Evolutionary conservation across 1,140 invertebrate genomes (phyloP).

Genomic region (Tigriopus japonicus): DNA sequence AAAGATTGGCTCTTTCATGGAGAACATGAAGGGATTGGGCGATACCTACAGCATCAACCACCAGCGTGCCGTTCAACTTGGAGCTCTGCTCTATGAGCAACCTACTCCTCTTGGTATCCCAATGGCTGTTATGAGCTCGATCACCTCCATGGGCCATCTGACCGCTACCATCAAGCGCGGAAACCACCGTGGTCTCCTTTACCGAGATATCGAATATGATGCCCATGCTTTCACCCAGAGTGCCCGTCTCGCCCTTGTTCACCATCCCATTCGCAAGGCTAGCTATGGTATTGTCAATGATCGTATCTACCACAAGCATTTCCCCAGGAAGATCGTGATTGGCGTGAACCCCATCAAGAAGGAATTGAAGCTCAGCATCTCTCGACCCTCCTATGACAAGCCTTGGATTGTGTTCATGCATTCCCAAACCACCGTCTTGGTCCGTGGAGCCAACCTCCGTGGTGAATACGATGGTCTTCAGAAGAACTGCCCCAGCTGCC

Average conservation of each 20-base stretch:
- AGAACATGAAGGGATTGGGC: not conserved
- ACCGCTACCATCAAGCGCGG: conserved; percentile 4
- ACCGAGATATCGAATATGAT: conserved; percentile 9
- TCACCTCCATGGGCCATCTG: not conserved
- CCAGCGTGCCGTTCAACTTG: not conserved
- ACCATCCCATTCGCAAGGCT: not conserved
- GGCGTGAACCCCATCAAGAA: conserved; percentile 13
- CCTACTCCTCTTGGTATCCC: conserved; percentile 5
- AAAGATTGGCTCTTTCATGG: not conserved
- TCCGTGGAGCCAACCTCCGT: not conserved
- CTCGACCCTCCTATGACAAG: not conserved
- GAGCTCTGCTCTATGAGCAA: conserved; percentile 8
- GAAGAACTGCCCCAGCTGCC: conserved; percentile 1
- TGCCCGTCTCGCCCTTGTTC: not conserved
- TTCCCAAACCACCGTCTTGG: not conserved
- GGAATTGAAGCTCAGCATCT: conserved; percentile 9
- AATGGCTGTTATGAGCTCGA: not conserved
- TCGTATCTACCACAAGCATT: not conserved
- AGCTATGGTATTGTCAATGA: not conserved
- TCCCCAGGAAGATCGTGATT: conserved; percentile 11
- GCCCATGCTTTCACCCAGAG: not conserved
- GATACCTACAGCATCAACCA: conserved; percentile 12
- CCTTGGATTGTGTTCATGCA: conserved; percentile 9
- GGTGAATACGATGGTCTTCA: not conserved
- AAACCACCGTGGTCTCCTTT: conserved; percentile 7